A percentile compares a stretch with the other conserved stretches of the same genome.
phyloP scores from a whole-genome alignment of 1,140 invertebrate genomes.

The Diuraphis noxia region DNA sequence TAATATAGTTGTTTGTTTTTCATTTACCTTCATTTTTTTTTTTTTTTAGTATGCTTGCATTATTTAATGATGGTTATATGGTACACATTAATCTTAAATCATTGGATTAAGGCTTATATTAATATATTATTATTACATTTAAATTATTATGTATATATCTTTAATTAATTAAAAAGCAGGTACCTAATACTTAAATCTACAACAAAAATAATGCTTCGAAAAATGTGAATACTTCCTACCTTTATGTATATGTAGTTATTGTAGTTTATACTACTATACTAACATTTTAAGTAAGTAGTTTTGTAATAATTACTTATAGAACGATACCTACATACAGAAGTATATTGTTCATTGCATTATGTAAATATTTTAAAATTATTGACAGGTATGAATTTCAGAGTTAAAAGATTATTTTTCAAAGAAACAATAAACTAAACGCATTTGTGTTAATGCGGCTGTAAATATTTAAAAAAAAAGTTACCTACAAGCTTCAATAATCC shows the following conservation, averaged over 20 bases:
- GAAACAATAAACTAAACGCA: neutral
- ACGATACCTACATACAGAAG: neutral
- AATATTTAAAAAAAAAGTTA: neutral
- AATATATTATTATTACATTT: neutral
- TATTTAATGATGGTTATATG: neutral
- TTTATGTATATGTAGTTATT: no score
- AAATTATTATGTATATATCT: neutral
- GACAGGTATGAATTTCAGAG: no score
- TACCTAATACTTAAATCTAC: neutral
- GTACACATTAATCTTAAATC: neutral
- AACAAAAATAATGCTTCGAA: neutral
- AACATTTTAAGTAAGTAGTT: neutral
- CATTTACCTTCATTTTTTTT: neutral
- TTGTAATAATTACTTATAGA: neutral
- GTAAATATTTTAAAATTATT: neutral
- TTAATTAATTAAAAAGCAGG: neutral
- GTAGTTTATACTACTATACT: neutral
- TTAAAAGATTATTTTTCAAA: neutral
- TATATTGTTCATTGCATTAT: neutral
- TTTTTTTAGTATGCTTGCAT: neutral
- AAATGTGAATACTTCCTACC: neutral
- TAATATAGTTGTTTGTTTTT: constrained; percentile 21
- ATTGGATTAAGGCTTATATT: no score
- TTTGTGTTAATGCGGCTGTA: neutral
- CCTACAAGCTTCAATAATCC: neutral